Evolutionary conservation across 2,888 invertebrate genomes (phyloP), one percentile per base, ranked within the genome.

Genomic region (Lithophane socia): DNA sequence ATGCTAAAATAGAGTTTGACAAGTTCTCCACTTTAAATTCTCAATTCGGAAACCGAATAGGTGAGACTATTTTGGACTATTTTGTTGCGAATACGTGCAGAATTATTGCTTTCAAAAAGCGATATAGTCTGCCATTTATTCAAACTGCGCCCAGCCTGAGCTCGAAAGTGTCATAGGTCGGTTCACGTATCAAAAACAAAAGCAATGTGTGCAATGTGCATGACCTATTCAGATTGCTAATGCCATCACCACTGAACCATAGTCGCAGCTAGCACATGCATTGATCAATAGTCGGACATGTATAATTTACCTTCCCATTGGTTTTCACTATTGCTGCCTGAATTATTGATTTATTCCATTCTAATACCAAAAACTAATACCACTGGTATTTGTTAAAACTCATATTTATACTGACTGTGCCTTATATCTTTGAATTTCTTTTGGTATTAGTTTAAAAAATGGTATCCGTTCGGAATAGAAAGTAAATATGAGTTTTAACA

Each of bases 111-210:
- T 73, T 29, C 8, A 56, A 13, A 18, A 3, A 52, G 21, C 10
- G 4, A 42, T 54, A 42, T 37, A 37, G 3, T 21, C 42, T 21
- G 8, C 21, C 3, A 52, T 52, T 18, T 8, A 61, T 3, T 44
- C 13, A n/a, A 21, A 24, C 29, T 8, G 3, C 9, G 12, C 42
- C 56, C 12, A 8, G 13, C 18, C 21, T 63, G 49, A 42, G 13
- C 37, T 81, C 37, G 7, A 74, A 52, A 75, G 78, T 81, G 64
- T 82, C 64, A 79, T 82, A 82, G 82, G 63, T 80, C 42, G 82
- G 78, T 79, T 82, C 78, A 82, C 37, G 52, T 24, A 8, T 37
- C 78, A 79, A 49, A 65, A 60, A 79, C 64, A 75, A 81, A 54
- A 79, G 82, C 75, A 1, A 7, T 37, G 52, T 79, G 78, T 82